Base-by-base conservation (phyloP, 37 sponge, comb jelly and placozoan genomes). In the Haliclona indistincta region DNA sequence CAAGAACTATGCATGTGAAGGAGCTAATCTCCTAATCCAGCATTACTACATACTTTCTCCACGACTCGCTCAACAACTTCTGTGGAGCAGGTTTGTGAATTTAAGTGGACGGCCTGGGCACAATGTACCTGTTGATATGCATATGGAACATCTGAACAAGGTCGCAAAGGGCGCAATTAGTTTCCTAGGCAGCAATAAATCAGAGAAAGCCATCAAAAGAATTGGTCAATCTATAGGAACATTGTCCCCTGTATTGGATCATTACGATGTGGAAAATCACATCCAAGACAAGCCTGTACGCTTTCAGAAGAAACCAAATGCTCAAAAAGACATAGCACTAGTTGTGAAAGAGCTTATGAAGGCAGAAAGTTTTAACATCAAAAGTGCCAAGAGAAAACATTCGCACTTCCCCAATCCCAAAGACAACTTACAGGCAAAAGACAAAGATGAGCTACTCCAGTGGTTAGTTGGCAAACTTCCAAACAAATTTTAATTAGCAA, bases 91-190 rank as follows among this genome's bases (percentile, higher is more conserved):
- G 2, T 67, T 78, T 47, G 43, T 76, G 5, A 76, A 76, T 32
- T 71, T 69, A 3, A 7, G 32, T 67, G 78, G 78, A 4, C n/a
- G 5, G 2, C 39, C 67, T n/a, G 78, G 78, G 40, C 5, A 32
- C 11, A 76, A 76, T 40, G 73, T 76, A 23, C 45, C 68, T 5
- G 38, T 8, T 13, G 78, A 76, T 25, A 70, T 76, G 3, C 67
- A 76, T 44, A 40, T 71, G 47, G 78, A 76, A 43, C 78, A 76
- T 33, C 67, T 76, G 4, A 76, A 76, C 41, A 36, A 45, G 4
- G 34, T 36, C 22, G n/a, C 4, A 5, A 76, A 76, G 32, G 43
- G 19, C 6, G 10, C 33, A 19, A 34, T 76, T 22, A 7, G 33
- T 44, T 25, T 20, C 7, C 5, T 71, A n/a, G 51, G 68, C 33